phyloP scores from a whole-genome alignment of 2,888 invertebrate genomes.

The Sphaerophoria taeniata region DNA sequence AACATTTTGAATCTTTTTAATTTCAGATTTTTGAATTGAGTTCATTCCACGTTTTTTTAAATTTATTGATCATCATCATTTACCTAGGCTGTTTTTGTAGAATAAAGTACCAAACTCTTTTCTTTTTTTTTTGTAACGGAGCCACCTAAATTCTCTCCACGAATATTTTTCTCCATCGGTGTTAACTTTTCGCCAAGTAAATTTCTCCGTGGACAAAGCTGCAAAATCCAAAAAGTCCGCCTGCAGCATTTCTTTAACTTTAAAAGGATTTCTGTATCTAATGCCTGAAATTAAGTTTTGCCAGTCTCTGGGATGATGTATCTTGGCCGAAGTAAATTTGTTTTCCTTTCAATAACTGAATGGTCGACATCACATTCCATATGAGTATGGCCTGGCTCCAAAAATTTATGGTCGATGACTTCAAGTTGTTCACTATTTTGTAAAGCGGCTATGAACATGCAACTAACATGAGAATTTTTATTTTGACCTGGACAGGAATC shows the following conservation, averaged over 20 bases:
- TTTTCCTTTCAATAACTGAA: conserved; percentile 3
- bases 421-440: too few relatives aligned
- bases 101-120: conserved; percentile 29
- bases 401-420: too few relatives aligned
- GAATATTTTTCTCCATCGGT: not conserved
- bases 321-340: not conserved
- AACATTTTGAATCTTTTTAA: conserved; percentile 16
- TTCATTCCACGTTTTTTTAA: not conserved
- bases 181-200: not conserved
- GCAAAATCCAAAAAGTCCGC: not conserved
- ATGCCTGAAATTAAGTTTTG: not conserved
- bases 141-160: conserved; percentile 27
- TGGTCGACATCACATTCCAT: not conserved
- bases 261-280: not conserved
- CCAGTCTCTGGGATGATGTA: not conserved
- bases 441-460: too few relatives aligned
- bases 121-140: conserved; percentile 18
- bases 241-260: not conserved
- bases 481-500: too few relatives aligned
- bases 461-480: too few relatives aligned
- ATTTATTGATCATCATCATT: conserved; percentile 24
- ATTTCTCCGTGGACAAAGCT: not conserved
- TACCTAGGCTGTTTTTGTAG: conserved; percentile 25
- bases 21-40: conserved; percentile 21
- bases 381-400: too few relatives aligned